Percentiles rank a stretch among this genome's conserved stretches.
Conservation (phyloP, 1,140 invertebrate genomes). For the Marisa cornuarietis region DNA sequence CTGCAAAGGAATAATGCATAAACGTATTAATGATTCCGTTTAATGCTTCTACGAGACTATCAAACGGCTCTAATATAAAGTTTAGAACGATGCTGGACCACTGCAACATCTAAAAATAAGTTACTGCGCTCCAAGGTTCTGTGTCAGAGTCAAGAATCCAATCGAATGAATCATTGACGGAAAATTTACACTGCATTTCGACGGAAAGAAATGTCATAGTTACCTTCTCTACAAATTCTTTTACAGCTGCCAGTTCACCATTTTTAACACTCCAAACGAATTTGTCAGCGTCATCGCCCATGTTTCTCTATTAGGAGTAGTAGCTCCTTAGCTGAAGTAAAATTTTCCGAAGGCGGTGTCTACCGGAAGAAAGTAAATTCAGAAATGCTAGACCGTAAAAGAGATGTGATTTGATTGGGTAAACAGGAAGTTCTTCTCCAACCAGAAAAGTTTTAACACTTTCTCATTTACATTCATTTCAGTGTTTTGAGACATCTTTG, state of each 20-base stretch:
- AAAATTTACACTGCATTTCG: not conserved
- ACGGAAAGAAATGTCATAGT: conserved; percentile 8
- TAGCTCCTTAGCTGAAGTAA: not conserved
- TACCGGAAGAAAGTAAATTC: conserved; percentile 3
- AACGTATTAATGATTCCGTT: not conserved
- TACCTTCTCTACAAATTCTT: conserved; percentile 80
- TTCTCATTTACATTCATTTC: not conserved
- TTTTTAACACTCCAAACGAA: conserved; percentile 94
- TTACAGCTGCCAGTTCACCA: conserved; percentile 90
- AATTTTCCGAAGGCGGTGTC: not conserved
- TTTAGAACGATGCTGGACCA: not conserved
- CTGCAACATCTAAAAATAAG: not conserved
- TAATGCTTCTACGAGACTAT: not conserved
- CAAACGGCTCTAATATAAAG: not conserved
- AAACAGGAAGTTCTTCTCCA: not conserved
- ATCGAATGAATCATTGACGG: not conserved
- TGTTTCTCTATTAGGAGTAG: not conserved
- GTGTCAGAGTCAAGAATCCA: not conserved
- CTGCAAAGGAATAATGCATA: too few species aligned
- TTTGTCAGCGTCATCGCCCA: conserved; percentile 32
- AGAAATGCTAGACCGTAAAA: not conserved
- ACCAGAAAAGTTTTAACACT: conserved; percentile 12
- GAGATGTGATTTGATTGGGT: conserved; percentile 3
- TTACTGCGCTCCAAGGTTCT: not conserved
- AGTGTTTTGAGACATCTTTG: not conserved